Percentiles rank a stretch among this genome's conserved stretches.
These are phyloP conservation scores for Aphaenogaster ashmeadi DNA, from an alignment of 1,140 invertebrate species.

Conservation along the genomic window DNA sequence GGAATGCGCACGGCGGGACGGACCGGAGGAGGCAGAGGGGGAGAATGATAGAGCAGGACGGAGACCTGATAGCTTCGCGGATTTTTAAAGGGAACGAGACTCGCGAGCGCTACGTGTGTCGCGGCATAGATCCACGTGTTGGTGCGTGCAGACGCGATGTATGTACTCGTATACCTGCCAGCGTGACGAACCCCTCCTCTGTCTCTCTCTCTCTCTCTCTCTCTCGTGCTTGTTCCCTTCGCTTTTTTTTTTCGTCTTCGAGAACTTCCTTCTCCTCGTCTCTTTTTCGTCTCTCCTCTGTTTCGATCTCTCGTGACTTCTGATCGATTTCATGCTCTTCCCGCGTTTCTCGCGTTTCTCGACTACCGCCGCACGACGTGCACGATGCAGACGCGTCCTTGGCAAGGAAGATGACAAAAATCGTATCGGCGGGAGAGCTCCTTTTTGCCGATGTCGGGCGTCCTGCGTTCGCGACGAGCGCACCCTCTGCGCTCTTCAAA, in stretches of 20 bases:
- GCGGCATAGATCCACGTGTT: not conserved
- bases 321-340: conserved; percentile 73
- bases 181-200: conserved; percentile 69
- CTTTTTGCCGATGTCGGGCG: conserved; percentile 23
- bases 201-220: conserved; percentile 12
- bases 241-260: conserved; percentile 23
- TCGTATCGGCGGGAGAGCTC: conserved; percentile 9
- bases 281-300: conserved; percentile 53
- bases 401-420: conserved; percentile 60
- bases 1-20: conserved; percentile 64
- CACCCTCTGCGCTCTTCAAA: conserved; percentile 67
- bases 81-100: conserved; percentile 69
- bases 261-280: conserved; percentile 36
- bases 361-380: conserved; percentile 19
- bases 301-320: conserved; percentile 63
- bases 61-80: conserved; percentile 70
- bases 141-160: conserved; percentile 3
- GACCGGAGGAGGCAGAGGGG: conserved; percentile 16
- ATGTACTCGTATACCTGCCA: conserved; percentile 64
- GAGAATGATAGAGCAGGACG: conserved; percentile 72
- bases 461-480: conserved; percentile 39
- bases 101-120: conserved; percentile 28
- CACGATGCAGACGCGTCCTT: conserved; percentile 47
- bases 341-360: conserved; percentile 80
- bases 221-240: conserved; percentile 26